Evolutionary conservation across 2,113 vertebrate species (phyloP), one percentile per base, ranked within the genome.

Genomic region (Odontesthes bonariensis): DNA sequence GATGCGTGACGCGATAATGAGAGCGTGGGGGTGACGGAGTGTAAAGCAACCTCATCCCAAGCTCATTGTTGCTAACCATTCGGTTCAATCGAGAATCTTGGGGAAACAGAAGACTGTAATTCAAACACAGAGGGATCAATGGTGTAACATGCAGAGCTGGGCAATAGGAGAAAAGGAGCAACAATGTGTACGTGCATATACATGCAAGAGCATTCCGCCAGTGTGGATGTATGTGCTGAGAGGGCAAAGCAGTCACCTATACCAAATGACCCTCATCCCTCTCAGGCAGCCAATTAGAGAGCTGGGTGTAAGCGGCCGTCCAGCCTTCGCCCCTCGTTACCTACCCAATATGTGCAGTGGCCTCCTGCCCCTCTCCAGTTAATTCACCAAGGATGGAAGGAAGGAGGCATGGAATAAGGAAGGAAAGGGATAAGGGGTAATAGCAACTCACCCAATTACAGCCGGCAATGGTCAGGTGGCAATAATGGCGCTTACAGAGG

Each of bases 211-310:
- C 16, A 6, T 53, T 35, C 40, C 44, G n/a, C 46, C 55, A 22
- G 69, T 64, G 68, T 66, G 27, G 4, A 71, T 54, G 66, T 19
- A 64, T 64, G 73, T 27, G 33, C 68, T 2, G 59, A 77, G 74
- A 82, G 70, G 86, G 76, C 70, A 78, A 74, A 73, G 72, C 84
- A 77, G 75, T 85, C 86, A 75, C 79, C 81, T 83, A 73, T 81
- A 82, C 79, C 86, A 92, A 92, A 91, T 83, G 89, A 90, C 86
- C 85, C 83, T 89, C 88, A 92, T 89, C 86, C 84, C 81, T 91
- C 72, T 88, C 78, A 83, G 81, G 86, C 81, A 91, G 89, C 92
- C 90, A 93, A 94, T 94, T 92, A 92, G 77, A 90, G 90, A 74
- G 51, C 62, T 47, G 77, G 85, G 78, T 80, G 87, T 90, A 86